Evolutionary conservation across 2,888 invertebrate genomes (phyloP), one percentile per base, ranked within the genome.

Genomic region (Caenorhabditis macrosperma): DNA sequence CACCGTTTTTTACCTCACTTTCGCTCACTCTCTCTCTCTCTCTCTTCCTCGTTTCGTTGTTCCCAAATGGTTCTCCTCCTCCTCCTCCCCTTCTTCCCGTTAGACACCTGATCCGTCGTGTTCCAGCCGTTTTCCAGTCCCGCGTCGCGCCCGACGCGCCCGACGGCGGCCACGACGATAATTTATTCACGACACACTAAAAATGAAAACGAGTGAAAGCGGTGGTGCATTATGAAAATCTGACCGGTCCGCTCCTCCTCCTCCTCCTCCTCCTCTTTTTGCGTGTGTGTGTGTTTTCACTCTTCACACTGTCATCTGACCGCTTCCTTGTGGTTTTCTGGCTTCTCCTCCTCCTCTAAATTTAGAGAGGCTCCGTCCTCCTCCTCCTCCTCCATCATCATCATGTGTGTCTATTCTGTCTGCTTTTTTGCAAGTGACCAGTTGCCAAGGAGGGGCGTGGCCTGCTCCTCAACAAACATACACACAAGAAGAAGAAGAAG

Each of bases 1-100:
- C 63, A 44, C 69, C 52, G 20, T 63, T 63, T 72, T 71, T 72
- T 72, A 57, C 72, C 64, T 64, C 72, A 64, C 72, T 72, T n/a
- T 2, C 12, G n/a, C 57, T 67, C 67, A 30, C 60, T 61, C 15
- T 28, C 54, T 52, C 52, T 59, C 38, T 41, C 33, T 61, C 30
- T 35, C 50, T 38, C 38, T 59, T 48, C n/a, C 7, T 17, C 17
- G 12, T 24, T 10, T 50, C 7, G 17, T 2, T 17, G 20, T 46
- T 46, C 9, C 24, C 22, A 5, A 22, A 9, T 24, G 2, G 48
- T 35, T 35, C 30, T 6, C 33, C 33, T 33, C 10, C 15, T 5
- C 38, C 6, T 3, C 3, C 38, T 12, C 38, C 12, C 12, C 38
- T 5, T 2, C 9, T 15, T 38, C 38, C 24, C 12, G 12, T 20